Evolutionary conservation across 2,113 vertebrate genomes (phyloP), one percentile per base, ranked within the genome.

Genomic region (Oplegnathus fasciatus): DNA sequence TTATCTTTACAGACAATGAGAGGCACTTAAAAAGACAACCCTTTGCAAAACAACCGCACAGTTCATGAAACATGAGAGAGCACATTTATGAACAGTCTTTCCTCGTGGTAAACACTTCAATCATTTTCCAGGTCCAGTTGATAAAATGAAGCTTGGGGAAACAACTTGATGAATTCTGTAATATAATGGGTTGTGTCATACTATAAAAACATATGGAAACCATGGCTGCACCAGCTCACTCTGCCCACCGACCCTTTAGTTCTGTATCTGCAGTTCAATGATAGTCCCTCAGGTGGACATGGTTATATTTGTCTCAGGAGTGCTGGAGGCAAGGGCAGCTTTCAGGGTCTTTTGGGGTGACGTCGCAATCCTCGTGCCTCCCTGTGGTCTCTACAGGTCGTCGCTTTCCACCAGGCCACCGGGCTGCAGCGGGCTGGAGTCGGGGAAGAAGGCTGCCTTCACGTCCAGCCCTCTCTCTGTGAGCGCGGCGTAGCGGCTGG

Each of bases 401-500:
- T 99, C 98, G 0, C 98, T 99, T 82, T 99, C 98, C 89, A 99
- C 97, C 93, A 99, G 93, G 90, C 95, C 95, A 0, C 97, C 94
- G 0, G 97, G 93, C 85, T 95, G 97, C 69, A 97, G 95, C 0
- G 98, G 97, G 76, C 92, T 97, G 92, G 97, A 96, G 86, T 99
- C 98, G 0, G 98, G 98, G 91, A 99, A 97, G 96, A 99, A 99
- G 18, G 98, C 98, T 0, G 98, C 98, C 94, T 96, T 99, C 92
- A 99, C 98, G 75, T 99, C 98, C 90, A 99, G 96, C 76, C 98
- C 98, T 93, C 98, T 95, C 95, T 99, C 98, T 30, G 97, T 99
- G 86, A 99, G 97, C 1, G 97, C 98, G 13, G 98, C 98, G 0
- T 99, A 99, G 84, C 98, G 97, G 89, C 98, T 99, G 86, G 98